Conservation (phyloP, 2,888 invertebrate genomes). For the Stramonita haemastoma region DNA sequence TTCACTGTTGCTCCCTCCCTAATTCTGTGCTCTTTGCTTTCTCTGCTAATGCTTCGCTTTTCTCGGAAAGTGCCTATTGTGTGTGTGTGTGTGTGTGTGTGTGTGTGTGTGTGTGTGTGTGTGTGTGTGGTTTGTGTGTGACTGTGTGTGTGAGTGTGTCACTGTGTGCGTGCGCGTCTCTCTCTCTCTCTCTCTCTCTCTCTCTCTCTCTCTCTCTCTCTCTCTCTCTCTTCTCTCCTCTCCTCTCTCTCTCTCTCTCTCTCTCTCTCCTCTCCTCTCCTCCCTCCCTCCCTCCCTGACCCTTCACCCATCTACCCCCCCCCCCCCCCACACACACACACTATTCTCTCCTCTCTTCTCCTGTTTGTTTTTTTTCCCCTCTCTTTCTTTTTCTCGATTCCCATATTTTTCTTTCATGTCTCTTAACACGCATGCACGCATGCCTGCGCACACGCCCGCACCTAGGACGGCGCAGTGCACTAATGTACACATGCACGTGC, state of each 20-base stretch:
- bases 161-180: neutral
- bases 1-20: too few species aligned
- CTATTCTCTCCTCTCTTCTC: neutral
- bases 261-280: neutral
- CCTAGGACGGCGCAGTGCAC: neutral
- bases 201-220: neutral
- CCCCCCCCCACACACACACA: too few species aligned
- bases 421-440: too few species aligned
- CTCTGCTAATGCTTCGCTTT: too few species aligned
- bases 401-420: too few species aligned
- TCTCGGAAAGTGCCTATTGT: neutral
- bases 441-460: too few species aligned
- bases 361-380: neutral
- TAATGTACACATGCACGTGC: neutral
- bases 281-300: too few species aligned
- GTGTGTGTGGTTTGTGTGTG: neutral
- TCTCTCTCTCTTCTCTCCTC: neutral
- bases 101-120: too few species aligned
- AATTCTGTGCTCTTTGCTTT: neutral
- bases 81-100: slow-evolving; percentile 9
- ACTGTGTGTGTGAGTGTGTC: neutral
- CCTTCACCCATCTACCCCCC: too few species aligned
- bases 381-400: neutral
- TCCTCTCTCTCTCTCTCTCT: neutral
- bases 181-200: neutral